Evolutionary conservation across 2,797 vertebrate species (phyloP).

Genomic region (Cossypha dichroa): DNA sequence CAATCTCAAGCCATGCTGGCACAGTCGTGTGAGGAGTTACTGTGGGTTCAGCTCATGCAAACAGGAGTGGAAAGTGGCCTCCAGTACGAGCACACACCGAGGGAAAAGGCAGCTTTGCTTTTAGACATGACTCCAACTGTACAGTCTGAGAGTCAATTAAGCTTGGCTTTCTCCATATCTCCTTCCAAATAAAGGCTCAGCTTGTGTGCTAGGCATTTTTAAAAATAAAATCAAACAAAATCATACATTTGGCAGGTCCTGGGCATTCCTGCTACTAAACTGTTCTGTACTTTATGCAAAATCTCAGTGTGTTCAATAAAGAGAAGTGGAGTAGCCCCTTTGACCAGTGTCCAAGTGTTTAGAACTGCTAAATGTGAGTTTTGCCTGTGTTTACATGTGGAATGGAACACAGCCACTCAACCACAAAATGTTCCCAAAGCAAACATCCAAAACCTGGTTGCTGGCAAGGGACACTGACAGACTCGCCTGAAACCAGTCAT

Average conservation of each 20-base stretch:
- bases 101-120: slow-evolving; percentile 28
- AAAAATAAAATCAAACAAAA: slow-evolving; percentile 49
- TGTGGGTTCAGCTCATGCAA: not conserved
- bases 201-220: not conserved
- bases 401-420: slow-evolving; percentile 60
- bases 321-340: slow-evolving; percentile 13
- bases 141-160: slow-evolving; percentile 26
- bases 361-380: slow-evolving; percentile 40
- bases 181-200: slow-evolving; percentile 33
- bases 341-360: slow-evolving; percentile 54
- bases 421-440: slow-evolving; percentile 66
- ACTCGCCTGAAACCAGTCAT: slow-evolving; percentile 71
- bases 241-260: slow-evolving; percentile 25
- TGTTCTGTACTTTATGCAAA: slow-evolving; percentile 12
- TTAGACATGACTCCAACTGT: not conserved
- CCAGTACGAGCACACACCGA: not conserved
- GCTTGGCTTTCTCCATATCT: not conserved
- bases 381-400: slow-evolving; percentile 50
- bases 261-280: slow-evolving; percentile 23
- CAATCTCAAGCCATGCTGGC: not conserved
- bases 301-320: not conserved
- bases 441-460: slow-evolving; percentile 54
- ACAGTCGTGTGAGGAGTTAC: not conserved
- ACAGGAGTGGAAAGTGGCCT: slow-evolving; percentile 54
- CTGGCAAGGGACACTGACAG: slow-evolving; percentile 39